Evolutionary conservation across 2,797 vertebrate species (phyloP), one percentile per base, ranked within the genome.

Genomic region (Spheniscus humboldti): DNA sequence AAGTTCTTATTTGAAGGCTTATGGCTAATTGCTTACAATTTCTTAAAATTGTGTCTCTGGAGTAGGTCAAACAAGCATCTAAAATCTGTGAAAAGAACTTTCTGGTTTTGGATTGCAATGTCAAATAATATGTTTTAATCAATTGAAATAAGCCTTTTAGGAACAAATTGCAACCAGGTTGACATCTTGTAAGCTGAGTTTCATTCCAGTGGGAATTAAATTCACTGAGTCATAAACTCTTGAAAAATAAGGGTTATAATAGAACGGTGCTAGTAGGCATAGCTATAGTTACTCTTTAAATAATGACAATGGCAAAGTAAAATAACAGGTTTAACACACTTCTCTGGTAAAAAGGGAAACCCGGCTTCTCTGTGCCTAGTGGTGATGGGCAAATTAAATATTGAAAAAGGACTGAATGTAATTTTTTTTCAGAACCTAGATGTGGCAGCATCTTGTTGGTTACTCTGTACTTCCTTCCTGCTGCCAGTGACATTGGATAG

Each of bases 281-380:
- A 91, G 55, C 73, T 97, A 62, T 96, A 97, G 94, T 97, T 97
- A 96, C 64, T 86, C 48, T 95, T 96, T 94, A 94, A 91, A 94
- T 91, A 96, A 96, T 86, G 83, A 69, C 62, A 97, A 53, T 60
- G 77, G 59, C 63, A 93, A 92, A 95, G 35, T 94, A 92, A 97
- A 97, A 95, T 94, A 95, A 88, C 55, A 94, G 71, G 73, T 94
- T 97, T 75, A 72, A 68, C 64, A 60, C 25, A 31, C 9, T 83
- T 88, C 43, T 87, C 23, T 24, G 86, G 37, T 62, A 91, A 90
- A 93, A 96, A 85, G 7, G 35, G 72, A 85, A 45, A 41, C 23
- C 24, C 25, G 16, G 14, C 33, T 94, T 94, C 64, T 64, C 48
- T 69, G 10, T 66, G 43, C 17, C 25, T 93, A 43, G 17, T 71